Base-by-base conservation (phyloP, 2,888 invertebrate genomes). In the Sarcophaga carnaria region DNA sequence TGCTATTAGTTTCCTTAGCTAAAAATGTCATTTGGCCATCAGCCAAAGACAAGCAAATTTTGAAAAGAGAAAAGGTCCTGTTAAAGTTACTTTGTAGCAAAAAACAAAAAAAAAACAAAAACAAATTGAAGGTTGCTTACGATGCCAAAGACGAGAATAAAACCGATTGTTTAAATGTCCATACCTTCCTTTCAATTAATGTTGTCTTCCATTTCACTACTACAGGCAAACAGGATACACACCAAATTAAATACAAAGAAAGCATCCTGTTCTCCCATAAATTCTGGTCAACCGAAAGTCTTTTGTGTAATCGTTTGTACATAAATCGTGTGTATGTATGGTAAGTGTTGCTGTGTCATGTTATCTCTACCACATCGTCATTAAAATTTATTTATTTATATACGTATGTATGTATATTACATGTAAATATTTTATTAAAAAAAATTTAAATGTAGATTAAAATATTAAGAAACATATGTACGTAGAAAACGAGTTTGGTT, bases 31-130 rank as follows among this genome's bases (percentile, higher is more conserved):
- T n/a, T 79, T 27, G 12, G 71, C 22, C 37, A 64, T 72, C 6
- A 63, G 54, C 70, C 27, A 80, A 80, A 72, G 71, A 59, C 45
- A 59, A 59, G 54, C 64, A 49, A 71, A 71, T 64, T 10, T 37
- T 37, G 37, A 45, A 72, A 12, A 54, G 63, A 14, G 14, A 64
- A 37, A 37, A 37, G 37, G 37, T 6, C 37, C 37, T 37, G 27
- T 27, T 27, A 5, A 27, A 6, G 27, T 3, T 6, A 37, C 8
- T 37, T 2, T 8, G 37, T 37, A 10, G 10, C 37, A 37, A 37
- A 37, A 37, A 8, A 8, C 6, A 37, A 37, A 37, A 37, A 37
- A 37, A 37, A 37, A 37, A 22, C 22, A 22, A 37, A 10, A 37
- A 8, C 8, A 54, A 54, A 54, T 54, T 54, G 17, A 54, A 54